Base-by-base conservation (phyloP, 2,888 invertebrate species). In the Cantharis rufa region DNA sequence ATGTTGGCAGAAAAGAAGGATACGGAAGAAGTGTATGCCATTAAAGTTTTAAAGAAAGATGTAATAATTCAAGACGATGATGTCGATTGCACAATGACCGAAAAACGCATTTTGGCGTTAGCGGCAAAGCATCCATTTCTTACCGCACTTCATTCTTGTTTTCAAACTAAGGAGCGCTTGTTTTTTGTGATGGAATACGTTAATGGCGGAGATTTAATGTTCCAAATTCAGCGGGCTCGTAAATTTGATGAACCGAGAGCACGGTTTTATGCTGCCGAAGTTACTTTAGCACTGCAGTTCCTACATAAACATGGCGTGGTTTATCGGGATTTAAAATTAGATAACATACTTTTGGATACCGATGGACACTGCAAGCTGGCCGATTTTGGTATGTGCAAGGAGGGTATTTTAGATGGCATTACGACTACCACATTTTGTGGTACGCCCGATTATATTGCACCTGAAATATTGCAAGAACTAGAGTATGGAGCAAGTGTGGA, bases 171-270 rank as follows among this genome's bases (percentile, higher is more conserved):
- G 88, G 94, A 94, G 84, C 83, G 88, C 11, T 91, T 99, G 82
- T 99, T 98, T 92, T 99, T 99, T 90, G 98, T 99, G 81, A 99
- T 99, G 99, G 99, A 99, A 90, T 99, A 98, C 89, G 98, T 99
- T 72, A 97, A 98, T 89, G 99, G 99, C 82, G 99, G 98, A 83
- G 98, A 97, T 90, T 91, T 98, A 84, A 98, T 98, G 98, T 98
- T 98, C 91, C 99, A 99, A 93, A 99, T 99, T 84, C 99, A 99
- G 90, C 93, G 97, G 86, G 97, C 98, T 79, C 92, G 98, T 80
- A 98, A 98, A 90, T 99, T 99, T 90, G 98, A 99, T 89, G 98
- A 99, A 89, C 94, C 96, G 0, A 90, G 96, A 2, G 98, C 98
- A 15, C 92, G 96, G 87, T 98, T 99, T 90, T 99, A 99, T 90